Percentiles rank a stretch among this genome's conserved stretches.
These are phyloP conservation scores for Phrixothrix hirtus DNA, from an alignment of 2,888 invertebrate species.

Conservation along the genomic window DNA sequence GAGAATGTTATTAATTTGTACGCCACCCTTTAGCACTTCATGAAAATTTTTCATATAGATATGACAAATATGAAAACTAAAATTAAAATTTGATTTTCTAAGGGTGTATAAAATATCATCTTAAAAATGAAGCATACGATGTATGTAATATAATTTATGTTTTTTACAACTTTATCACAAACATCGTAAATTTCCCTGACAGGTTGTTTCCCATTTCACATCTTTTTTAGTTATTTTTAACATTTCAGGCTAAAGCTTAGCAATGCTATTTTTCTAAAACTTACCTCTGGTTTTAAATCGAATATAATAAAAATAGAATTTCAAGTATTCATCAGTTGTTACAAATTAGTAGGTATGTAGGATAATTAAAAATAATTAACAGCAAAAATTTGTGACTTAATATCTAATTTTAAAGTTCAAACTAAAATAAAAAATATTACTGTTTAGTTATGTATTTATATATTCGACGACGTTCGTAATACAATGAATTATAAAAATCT, in stretches of 20 bases:
- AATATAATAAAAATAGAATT: no score
- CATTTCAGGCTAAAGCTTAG: no score
- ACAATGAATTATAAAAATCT: background rate
- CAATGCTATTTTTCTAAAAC: no score
- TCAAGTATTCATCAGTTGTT: no score
- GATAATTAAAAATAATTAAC: no score
- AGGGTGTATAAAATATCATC: background rate
- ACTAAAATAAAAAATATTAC: background rate
- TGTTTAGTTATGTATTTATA: background rate
- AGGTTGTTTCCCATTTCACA: constrained; percentile 10
- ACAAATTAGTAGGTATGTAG: no score
- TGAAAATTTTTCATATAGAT: constrained; percentile 9
- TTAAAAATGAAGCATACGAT: constrained; percentile 13
- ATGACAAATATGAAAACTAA: no score
- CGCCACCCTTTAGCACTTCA: constrained; percentile 19
- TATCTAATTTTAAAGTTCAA: no score
- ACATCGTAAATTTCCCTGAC: constrained; percentile 20
- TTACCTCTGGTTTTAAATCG: no score
- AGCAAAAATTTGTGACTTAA: no score
- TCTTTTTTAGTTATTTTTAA: constrained; percentile 25
- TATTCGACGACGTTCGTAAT: background rate
- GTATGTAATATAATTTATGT: constrained; percentile 12
- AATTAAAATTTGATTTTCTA: no score
- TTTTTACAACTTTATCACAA: constrained; percentile 15
- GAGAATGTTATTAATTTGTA: constrained; percentile 32